Evolutionary conservation across 2,888 invertebrate species (phyloP), one percentile per base, ranked within the genome.

Genomic region (Ichneumoninae sp.): DNA sequence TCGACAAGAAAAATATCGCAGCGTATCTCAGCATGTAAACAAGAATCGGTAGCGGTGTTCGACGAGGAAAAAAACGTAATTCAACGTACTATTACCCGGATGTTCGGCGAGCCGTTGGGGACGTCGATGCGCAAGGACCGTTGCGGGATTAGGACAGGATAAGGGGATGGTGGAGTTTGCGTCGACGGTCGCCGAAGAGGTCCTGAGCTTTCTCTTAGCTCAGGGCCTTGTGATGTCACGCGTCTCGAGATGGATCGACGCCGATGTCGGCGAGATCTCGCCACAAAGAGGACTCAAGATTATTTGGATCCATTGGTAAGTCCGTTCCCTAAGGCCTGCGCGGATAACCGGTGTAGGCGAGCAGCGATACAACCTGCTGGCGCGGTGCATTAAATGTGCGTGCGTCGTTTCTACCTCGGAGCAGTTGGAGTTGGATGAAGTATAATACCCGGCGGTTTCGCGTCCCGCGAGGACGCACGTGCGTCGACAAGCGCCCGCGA

Each of bases 211-310:
- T 75, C 33, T 54, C 68, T 75, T 63, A 84, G 75, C 79, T 74
- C 57, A 71, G 40, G 81, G 78, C 68, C 85, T 65, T 40, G 83
- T 68, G 87, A 83, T 85, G 87, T 86, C 88, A 84, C 68, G 74
- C 44, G 81, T 81, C 74, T 70, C 47, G 85, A 77, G 84, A 86
- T 84, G 84, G 83, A 86, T 86, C 85, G 85, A 87, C 85, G 87
- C 85, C 83, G 85, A 85, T 82, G 87, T 85, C 86, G 88, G 87
- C 87, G 78, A 86, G 86, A 86, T 80, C 81, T 81, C 85, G 69
- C 66, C 73, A 76, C 85, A 85, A 86, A 88, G 86, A 57, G 76
- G 69, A 54, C 73, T 13, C 70, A 74, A 87, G 88, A 88, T 88
- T 88, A 88, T 88, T 88, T 70, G 81, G 86, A 86, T 84, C 80